Percentiles rank a stretch among this genome's conserved stretches.
These are phyloP conservation scores for Sapayoa aenigma DNA, from an alignment of 2,113 vertebrate species.

Conservation along the genomic window DNA sequence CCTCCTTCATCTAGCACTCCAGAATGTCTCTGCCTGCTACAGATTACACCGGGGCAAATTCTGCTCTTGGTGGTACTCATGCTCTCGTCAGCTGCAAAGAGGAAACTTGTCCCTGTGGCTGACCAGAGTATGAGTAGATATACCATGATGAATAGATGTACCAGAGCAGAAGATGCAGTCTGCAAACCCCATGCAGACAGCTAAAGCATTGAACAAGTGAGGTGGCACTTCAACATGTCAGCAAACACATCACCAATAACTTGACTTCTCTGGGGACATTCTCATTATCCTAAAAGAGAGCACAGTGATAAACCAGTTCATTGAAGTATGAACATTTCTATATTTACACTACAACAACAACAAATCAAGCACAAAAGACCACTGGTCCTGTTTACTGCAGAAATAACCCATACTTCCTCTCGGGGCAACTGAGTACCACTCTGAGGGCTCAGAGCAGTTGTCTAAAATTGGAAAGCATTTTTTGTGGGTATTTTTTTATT, in stretches of 20 bases:
- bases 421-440: neutral
- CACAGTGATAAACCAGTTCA: neutral
- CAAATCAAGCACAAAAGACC: neutral
- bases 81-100: neutral
- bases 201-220: neutral
- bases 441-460: neutral
- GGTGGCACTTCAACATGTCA: neutral
- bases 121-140: neutral
- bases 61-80: neutral
- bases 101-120: neutral
- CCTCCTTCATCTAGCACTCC: neutral
- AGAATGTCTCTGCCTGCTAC: neutral
- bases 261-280: neutral
- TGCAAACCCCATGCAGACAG: neutral
- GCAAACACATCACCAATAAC: neutral
- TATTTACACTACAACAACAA: neutral
- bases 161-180: neutral
- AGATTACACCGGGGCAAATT: neutral
- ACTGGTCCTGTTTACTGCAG: neutral
- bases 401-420: neutral
- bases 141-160: neutral
- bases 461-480: neutral
- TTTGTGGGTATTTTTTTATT: neutral
- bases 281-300: neutral
- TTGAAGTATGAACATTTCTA: neutral